Conservation (phyloP, 23 tunicate genomes). For the Halocynthia roretzi region DNA sequence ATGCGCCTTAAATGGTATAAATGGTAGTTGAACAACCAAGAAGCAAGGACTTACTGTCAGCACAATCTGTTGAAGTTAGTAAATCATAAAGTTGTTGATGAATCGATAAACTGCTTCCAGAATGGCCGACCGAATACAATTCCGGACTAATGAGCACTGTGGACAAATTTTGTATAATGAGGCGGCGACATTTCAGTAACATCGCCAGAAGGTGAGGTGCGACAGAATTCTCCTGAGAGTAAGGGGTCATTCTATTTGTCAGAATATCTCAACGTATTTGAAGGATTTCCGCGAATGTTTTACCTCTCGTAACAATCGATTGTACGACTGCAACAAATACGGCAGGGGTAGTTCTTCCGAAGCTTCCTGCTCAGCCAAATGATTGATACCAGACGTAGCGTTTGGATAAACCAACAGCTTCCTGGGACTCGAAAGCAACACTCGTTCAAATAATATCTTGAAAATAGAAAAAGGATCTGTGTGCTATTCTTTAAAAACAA, state of each 20-base stretch:
- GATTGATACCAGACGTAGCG: too few relatives aligned
- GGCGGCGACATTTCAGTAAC: background rate
- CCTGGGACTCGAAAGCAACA: too few relatives aligned
- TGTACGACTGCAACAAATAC: conserved; percentile 17
- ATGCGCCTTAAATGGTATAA: too few relatives aligned
- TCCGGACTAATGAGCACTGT: conserved; percentile 19
- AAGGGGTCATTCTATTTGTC: too few relatives aligned
- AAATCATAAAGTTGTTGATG: conserved; percentile 23
- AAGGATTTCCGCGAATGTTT: background rate
- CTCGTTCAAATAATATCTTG: too few relatives aligned
- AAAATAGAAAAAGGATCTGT: too few relatives aligned
- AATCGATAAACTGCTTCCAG: background rate
- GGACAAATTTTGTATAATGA: conserved; percentile 14
- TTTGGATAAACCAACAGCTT: too few relatives aligned
- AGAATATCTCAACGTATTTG: too few relatives aligned
- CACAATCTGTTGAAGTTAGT: conserved; percentile 9
- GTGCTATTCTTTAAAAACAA: too few relatives aligned
- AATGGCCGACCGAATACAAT: background rate
- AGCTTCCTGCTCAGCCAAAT: conserved; percentile 1
- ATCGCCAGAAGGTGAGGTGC: background rate
- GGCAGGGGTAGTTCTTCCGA: conserved; percentile 14
- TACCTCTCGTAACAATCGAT: conserved; percentile 6
- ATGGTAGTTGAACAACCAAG: too few relatives aligned
- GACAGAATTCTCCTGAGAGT: too few relatives aligned
- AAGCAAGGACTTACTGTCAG: background rate